Base-by-base conservation (phyloP, 2,797 vertebrate species). In the Microchirus variegatus region DNA sequence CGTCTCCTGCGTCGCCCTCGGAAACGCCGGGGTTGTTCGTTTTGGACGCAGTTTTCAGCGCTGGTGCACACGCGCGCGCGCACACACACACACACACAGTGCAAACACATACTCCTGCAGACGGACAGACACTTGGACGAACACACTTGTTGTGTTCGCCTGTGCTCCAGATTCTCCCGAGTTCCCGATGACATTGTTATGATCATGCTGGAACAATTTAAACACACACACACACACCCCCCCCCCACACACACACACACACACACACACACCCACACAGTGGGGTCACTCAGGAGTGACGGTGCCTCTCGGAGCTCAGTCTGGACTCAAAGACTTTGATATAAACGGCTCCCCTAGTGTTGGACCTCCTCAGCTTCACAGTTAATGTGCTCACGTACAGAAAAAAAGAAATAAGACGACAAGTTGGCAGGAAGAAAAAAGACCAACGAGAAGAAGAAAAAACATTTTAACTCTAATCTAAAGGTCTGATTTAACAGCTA, bases 331-430 rank as follows among this genome's bases (percentile, higher is more conserved):
- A 75, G 49, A 75, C 66, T 82, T 81, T 85, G 71, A 87, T 86
- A 86, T 86, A 87, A 91, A 85, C 75, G 26, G 70, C 72, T 83
- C 85, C 81, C 87, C 86, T 83, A 66, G 85, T 75, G 80, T 68
- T 78, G 76, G 67, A 83, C 80, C 85, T 75, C 73, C 71, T 73
- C 75, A 55, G 61, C 36, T n/a, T n/a, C n/a, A n/a, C 66, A 79
- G 62, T 10, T 17, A 4, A 55, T 6, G 16, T 2, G n/a, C 3
- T 5, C 51, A 53, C 53, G 12, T 9, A 37, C 59, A 77, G 41
- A 3, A 16, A 17, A 16, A 4, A 9, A 16, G 8, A 45, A 45
- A 16, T 15, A n/a, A n/a, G n/a, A n/a, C 6, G 41, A n/a, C 13
- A 43, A 43, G 41, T 46, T 46, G 44, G 44, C 44, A 46, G 1